A percentile compares a stretch with the other conserved stretches of the same genome.
These are phyloP conservation scores for Copsychus sechellarum DNA, from an alignment of 2,113 vertebrate genomes.

Conservation along the genomic window DNA sequence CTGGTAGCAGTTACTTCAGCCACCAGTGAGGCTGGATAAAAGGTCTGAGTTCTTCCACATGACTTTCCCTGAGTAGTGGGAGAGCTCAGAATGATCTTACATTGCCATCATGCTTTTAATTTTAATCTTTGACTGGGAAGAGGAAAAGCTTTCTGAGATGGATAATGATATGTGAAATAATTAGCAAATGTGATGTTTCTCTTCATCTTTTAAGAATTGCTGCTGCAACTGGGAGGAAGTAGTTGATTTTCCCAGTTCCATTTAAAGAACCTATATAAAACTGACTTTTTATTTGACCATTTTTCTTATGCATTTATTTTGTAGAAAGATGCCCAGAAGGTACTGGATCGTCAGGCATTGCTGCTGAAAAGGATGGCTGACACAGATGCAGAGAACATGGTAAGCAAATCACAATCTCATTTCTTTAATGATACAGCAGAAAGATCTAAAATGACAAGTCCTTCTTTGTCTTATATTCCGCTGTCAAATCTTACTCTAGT, in stretches of 20 bases:
- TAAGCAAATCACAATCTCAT: constrained; percentile 5
- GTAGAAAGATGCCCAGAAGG: constrained; percentile 77
- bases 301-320: background rate
- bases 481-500: background rate
- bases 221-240: background rate
- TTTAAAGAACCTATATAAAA: background rate
- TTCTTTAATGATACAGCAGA: background rate
- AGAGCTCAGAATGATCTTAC: background rate
- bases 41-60: background rate
- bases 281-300: background rate
- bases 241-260: background rate
- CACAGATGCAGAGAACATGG: constrained; percentile 84
- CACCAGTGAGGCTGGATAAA: background rate
- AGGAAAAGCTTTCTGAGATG: background rate
- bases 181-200: background rate
- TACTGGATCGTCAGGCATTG: constrained; percentile 78
- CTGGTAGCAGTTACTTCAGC: background rate
- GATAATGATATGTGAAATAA: background rate
- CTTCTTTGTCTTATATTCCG: background rate
- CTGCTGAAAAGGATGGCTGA: constrained; percentile 83
- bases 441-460: background rate
- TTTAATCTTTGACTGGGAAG: background rate
- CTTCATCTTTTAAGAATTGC: background rate
- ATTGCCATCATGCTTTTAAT: background rate
- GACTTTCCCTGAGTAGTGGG: background rate